Evolutionary conservation across 2,797 vertebrate species (phyloP), one percentile per base, ranked within the genome.

Genomic region (Gallinago solitaria): DNA sequence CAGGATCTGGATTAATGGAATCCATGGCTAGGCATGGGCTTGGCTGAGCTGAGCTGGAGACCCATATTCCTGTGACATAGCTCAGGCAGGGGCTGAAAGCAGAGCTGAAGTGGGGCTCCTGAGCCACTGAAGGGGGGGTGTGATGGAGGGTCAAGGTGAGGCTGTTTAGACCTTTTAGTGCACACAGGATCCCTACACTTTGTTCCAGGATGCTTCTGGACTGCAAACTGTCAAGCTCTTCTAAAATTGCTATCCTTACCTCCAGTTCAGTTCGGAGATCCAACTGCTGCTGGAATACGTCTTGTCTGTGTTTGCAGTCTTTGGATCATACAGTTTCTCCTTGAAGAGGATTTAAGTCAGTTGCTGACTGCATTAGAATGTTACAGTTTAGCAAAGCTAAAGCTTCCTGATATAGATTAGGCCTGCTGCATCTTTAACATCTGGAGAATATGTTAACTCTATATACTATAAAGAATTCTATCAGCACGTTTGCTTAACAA

Each of bases 31-130:
- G n/a, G 12, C 27, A 20, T 17, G 28, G 28, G 28, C 65, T 51
- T 51, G 45, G 16, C 74, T 73, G 74, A 53, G 47, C 51, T 41
- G 51, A 59, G 47, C 51, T 35, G 51, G 20, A 73, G 33, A 53
- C 33, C 8, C 5, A 2, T 33, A 15, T 5, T 47, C 8, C 15
- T 84, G 37, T 33, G 45, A 18, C 0, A 0, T 47, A 73, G 45
- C 37, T 71, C 28, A 84, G 25, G 16, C 37, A 53, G 37, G 67
- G 45, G 45, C n/a, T 78, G 64, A 70, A 50, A 35, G 43, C 64
- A 57, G 23, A 77, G 37, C 28, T 51, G 57, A n/a, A 70, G 28
- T n/a, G 28, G n/a, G 13, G 32, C 18, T 57, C 9, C 28, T 57
- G 57, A 77, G 35, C 41, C 41, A n/a, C 1, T 50, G 21, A 3